Conservation (phyloP, 2,888 invertebrate species). For the Cataglyphis rosenhaueri region DNA sequence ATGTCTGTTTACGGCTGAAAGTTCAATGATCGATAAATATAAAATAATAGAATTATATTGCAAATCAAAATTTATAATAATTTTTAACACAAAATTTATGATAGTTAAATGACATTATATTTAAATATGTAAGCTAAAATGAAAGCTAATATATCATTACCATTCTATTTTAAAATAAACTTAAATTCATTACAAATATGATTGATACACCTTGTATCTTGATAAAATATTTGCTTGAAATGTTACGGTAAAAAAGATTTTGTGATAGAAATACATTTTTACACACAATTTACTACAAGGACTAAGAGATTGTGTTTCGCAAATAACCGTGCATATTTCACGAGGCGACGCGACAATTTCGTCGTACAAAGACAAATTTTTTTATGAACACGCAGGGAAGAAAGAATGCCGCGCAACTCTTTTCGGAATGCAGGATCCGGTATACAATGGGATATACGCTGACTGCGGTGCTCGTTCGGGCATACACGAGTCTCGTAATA, state of each 20-base stretch:
- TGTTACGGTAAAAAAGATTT: background rate
- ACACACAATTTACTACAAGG: background rate
- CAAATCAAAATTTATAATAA: background rate
- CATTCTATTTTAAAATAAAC: no score
- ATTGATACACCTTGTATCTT: background rate
- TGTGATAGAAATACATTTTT: background rate
- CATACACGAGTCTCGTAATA: conserved; percentile 28
- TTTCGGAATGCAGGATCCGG: background rate
- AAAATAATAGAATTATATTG: background rate
- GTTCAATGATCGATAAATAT: background rate
- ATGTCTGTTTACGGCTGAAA: background rate
- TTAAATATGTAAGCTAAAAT: background rate
- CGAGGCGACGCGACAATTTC: background rate
- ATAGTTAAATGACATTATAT: background rate
- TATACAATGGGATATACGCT: conserved; percentile 3
- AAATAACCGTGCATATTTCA: conserved; percentile 24
- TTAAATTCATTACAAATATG: background rate
- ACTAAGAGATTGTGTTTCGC: background rate
- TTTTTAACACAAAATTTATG: background rate
- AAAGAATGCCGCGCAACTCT: conserved; percentile 26
- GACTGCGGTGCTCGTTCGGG: conserved; percentile 19
- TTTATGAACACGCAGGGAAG: conserved; percentile 6
- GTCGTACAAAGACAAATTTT: conserved; percentile 45
- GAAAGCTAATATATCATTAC: background rate
- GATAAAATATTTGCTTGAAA: background rate